These are phyloP conservation scores for Phrynocephalus forsythii DNA, from an alignment of 2,797 vertebrate species.

Conservation along the genomic window DNA sequence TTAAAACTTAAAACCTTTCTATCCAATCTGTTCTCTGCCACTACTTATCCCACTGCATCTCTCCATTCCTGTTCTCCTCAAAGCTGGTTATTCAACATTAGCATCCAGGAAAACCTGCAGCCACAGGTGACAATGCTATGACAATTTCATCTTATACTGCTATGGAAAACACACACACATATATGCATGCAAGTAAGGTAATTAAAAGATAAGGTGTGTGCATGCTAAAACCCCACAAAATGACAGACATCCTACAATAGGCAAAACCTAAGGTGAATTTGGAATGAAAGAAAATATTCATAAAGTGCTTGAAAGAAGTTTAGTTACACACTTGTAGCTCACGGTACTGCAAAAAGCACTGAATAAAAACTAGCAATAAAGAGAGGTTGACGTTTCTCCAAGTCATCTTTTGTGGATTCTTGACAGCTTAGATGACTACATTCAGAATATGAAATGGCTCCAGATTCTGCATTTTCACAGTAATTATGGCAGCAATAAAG, in stretches of 20 bases:
- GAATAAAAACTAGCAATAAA: too few species aligned
- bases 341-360: too few species aligned
- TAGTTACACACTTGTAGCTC: not conserved
- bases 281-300: not conserved
- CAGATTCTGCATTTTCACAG: slow-evolving; percentile 16
- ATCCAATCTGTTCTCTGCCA: not conserved
- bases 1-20: not conserved
- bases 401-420: not conserved
- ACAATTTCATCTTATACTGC: not conserved
- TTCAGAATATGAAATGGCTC: slow-evolving; percentile 6
- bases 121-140: not conserved
- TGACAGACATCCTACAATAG: not conserved
- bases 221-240: not conserved
- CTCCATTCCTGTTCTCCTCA: not conserved
- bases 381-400: too few species aligned
- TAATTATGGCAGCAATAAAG: slow-evolving; percentile 7
- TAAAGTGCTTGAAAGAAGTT: not conserved
- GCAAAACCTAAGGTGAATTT: not conserved
- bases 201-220: not conserved
- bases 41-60: not conserved
- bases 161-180: not conserved
- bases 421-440: not conserved
- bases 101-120: not conserved
- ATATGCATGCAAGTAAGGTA: not conserved
- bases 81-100: not conserved